Base-by-base conservation (phyloP, 2,797 vertebrate genomes). In the Scomberomorus guttatus region DNA sequence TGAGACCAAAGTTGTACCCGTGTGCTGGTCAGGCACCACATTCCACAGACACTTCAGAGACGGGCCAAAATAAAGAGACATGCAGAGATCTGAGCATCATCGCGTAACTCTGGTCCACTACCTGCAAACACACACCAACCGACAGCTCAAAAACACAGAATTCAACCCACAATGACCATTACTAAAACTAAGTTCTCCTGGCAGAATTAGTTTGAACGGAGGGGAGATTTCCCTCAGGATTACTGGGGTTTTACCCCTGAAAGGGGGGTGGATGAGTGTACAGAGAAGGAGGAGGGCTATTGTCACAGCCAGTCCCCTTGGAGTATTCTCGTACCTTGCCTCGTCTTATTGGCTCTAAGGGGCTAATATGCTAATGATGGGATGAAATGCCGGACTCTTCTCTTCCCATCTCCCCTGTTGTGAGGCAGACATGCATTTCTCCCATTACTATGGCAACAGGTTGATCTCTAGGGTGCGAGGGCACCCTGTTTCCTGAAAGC, bases 341-440 rank as follows among this genome's bases (percentile, higher is more conserved):
- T 74, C 70, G 56, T 89, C 90, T 90, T 86, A 96, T 96, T 96
- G 96, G 96, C 88, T 93, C 87, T 63, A 76, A 65, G 84, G 75
- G 60, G 85, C 90, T 79, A 83, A 86, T 93, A 95, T 95, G 95
- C 93, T 93, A 96, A 96, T 95, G 86, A 83, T 7, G 80, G 70
- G 88, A 84, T 84, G 86, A 90, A 94, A 94, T 87, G 87, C 85
- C 55, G 85, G 92, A 93, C 87, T 80, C 88, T 72, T 90, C 88
- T 92, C 73, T 75, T 83, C 83, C 85, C 81, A 59, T 85, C 69
- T 88, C 90, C 87, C 88, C 93, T 84, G 89, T 92, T 94, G 92
- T 89, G 92, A 79, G 60, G 81, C 86, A 88, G 89, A 90, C 92
- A 73, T 84, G 90, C 90, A 91, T 94, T 94, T 93, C 90, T 91